Conservation (phyloP, 2,797 vertebrate species). For the Craterocephalus amniculus region DNA sequence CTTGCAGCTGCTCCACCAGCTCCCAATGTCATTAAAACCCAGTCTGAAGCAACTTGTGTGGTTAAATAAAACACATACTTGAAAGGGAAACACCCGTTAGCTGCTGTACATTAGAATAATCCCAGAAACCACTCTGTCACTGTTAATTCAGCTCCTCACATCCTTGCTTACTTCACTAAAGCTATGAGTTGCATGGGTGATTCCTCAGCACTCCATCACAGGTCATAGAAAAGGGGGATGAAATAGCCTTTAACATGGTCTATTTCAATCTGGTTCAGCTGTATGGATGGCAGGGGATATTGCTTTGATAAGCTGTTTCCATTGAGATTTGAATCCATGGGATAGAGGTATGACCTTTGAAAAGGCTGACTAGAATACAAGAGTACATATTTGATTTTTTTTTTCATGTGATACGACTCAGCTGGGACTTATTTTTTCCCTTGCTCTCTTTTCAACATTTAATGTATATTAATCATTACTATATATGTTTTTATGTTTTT, state of each 20-base stretch:
- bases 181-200: slow-evolving; percentile 17
- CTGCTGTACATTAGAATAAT: slow-evolving; percentile 11
- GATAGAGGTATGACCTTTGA: slow-evolving; percentile 81
- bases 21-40: slow-evolving; percentile 29
- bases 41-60: slow-evolving; percentile 10
- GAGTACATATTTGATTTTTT: slow-evolving; percentile 74
- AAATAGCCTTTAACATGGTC: slow-evolving; percentile 60
- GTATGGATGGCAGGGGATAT: slow-evolving; percentile 64
- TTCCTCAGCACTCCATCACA: slow-evolving; percentile 44
- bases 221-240: slow-evolving; percentile 40
- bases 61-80: slow-evolving; percentile 30
- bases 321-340: slow-evolving; percentile 77
- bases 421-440: slow-evolving; percentile 33
- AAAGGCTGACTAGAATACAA: slow-evolving; percentile 76
- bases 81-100: slow-evolving; percentile 20
- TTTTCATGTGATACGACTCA: slow-evolving; percentile 68
- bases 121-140: slow-evolving; percentile 23
- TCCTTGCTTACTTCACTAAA: slow-evolving; percentile 26
- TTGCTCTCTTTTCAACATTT: slow-evolving; percentile 11
- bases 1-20: slow-evolving; percentile 14
- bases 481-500: slow-evolving; percentile 35
- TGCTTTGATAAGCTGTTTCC: slow-evolving; percentile 81
- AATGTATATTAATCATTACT: slow-evolving; percentile 32
- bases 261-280: slow-evolving; percentile 53
- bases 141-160: slow-evolving; percentile 49